A percentile compares a stretch with the other conserved stretches of the same genome.
Evolutionary conservation across 2,113 vertebrate species (phyloP).

Genomic region (Oryctolagus cuniculus): mOryCun1.1 NC_091438.1:56739001-56739500

Average conservation of each 20-base stretch:
- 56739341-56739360: conserved; percentile 23
- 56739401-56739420: background rate
- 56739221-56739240: background rate
- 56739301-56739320: background rate
- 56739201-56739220: background rate
- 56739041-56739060: conserved; percentile 48
- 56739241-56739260: too few species aligned
- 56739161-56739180: background rate
- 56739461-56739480: conserved; percentile 32
- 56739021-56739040: background rate
- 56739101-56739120: background rate
- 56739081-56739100: conserved; percentile 37
- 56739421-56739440: background rate
- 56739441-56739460: conserved; percentile 1
- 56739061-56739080: background rate
- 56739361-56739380: conserved; percentile 24
- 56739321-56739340: background rate
- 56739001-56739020: conserved; percentile 29
- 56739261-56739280: background rate
- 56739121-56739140: conserved; percentile 11
- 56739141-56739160: conserved; percentile 34
- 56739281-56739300: background rate
- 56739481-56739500: conserved; percentile 50
- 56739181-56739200: background rate
- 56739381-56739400: background rate